These are phyloP conservation scores for Nycticebus coucang DNA, from an alignment of 2,113 vertebrate genomes.

Conservation along the genomic window DNA sequence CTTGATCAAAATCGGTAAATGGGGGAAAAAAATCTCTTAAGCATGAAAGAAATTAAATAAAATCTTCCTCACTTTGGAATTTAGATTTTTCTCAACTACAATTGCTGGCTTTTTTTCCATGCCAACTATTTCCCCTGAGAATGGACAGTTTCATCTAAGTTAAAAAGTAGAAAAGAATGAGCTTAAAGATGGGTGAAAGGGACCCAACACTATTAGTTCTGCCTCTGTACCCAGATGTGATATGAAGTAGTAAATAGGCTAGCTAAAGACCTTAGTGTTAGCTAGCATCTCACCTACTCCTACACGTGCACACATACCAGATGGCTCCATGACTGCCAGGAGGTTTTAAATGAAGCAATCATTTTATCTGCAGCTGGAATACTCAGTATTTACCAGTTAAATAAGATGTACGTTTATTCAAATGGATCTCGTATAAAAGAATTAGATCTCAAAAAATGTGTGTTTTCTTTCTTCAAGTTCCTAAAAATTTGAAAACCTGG, in stretches of 20 bases:
- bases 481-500: conserved; percentile 73
- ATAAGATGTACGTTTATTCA: conserved; percentile 86
- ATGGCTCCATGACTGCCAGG: conserved; percentile 85
- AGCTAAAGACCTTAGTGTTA: conserved; percentile 81
- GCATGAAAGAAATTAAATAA: conserved; percentile 69
- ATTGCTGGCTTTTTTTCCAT: conserved; percentile 68
- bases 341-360: conserved; percentile 87
- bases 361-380: conserved; percentile 86
- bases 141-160: conserved; percentile 67
- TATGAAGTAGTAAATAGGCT: conserved; percentile 80
- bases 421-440: conserved; percentile 82
- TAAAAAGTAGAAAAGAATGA: conserved; percentile 71
- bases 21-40: not conserved
- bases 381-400: conserved; percentile 83
- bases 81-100: conserved; percentile 68
- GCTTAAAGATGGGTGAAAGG: conserved; percentile 36
- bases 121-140: conserved; percentile 77
- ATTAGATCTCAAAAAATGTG: conserved; percentile 79
- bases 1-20: conserved; percentile 59
- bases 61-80: conserved; percentile 68
- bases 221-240: conserved; percentile 78
- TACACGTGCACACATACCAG: conserved; percentile 79
- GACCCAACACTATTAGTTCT: conserved; percentile 62
- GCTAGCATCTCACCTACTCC: conserved; percentile 82
- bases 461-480: conserved; percentile 77